phyloP scores from a whole-genome alignment of 2,113 vertebrate genomes.

The Scartelaos histophorus region DNA sequence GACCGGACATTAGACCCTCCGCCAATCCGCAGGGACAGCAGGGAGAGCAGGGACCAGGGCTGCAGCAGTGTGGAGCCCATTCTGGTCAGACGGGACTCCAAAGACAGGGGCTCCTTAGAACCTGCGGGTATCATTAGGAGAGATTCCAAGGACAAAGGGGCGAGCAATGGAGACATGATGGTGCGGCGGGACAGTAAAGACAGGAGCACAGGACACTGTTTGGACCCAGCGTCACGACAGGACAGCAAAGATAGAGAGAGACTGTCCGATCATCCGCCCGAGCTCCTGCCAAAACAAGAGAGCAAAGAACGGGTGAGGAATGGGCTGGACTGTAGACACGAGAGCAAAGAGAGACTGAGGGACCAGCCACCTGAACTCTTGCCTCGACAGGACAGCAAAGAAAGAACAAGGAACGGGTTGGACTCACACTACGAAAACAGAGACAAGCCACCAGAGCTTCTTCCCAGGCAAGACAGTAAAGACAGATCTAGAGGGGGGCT shows the following conservation, averaged over 20 bases:
- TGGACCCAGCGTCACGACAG: constrained; percentile 59
- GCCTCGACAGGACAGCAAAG: constrained; percentile 71
- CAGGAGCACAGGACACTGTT: constrained; percentile 45
- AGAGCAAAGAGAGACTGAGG: constrained; percentile 63
- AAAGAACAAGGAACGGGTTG: constrained; percentile 62
- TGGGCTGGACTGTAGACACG: constrained; percentile 57
- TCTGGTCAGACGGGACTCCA: constrained; percentile 57
- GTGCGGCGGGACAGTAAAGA: constrained; percentile 73
- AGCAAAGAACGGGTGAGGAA: constrained; percentile 68
- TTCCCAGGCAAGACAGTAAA: constrained; percentile 62
- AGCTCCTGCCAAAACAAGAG: constrained; percentile 65
- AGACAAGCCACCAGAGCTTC: constrained; percentile 61
- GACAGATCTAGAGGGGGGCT: constrained; percentile 56
- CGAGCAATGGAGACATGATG: constrained; percentile 71
- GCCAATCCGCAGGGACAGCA: constrained; percentile 65
- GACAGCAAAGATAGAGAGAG: constrained; percentile 70
- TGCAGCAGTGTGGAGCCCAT: constrained; percentile 60
- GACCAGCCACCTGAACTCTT: constrained; percentile 67
- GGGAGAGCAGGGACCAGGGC: constrained; percentile 70
- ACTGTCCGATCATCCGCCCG: constrained; percentile 63
- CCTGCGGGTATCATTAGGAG: constrained; percentile 51
- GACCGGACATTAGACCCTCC: constrained; percentile 61
- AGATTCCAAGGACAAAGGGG: constrained; percentile 71
- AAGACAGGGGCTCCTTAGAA: constrained; percentile 59
- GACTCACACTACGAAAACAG: constrained; percentile 64